Conservation (phyloP, 2,113 vertebrate genomes). For the Xenopus laevis region DNA sequence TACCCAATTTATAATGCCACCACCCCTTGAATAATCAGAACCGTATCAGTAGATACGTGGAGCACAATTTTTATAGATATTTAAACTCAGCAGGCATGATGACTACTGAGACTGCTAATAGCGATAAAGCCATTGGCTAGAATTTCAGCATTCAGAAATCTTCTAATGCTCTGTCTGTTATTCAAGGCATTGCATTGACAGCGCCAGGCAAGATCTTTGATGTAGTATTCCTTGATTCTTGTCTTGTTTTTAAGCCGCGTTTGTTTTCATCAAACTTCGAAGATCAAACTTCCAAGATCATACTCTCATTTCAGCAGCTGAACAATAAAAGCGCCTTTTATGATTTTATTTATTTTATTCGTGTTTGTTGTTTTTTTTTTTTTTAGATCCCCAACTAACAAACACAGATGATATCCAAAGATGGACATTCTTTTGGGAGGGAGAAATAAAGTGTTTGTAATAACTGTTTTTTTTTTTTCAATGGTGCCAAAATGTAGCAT, state of each 20-base stretch:
- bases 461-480: too few species aligned
- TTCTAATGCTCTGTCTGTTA: conserved; percentile 22
- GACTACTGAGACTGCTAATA: too few species aligned
- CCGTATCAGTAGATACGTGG: too few species aligned
- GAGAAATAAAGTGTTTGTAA: neutral
- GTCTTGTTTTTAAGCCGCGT: conserved; percentile 5
- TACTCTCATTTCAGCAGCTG: conserved; percentile 14
- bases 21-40: too few species aligned
- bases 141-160: neutral
- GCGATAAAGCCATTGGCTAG: too few species aligned
- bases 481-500: too few species aligned
- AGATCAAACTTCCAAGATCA: conserved; percentile 24
- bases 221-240: conserved; percentile 29
- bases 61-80: too few species aligned
- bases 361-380: conserved; percentile 12
- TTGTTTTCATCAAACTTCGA: conserved; percentile 5
- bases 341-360: conserved; percentile 7
- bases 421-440: conserved; percentile 8
- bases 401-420: conserved; percentile 29
- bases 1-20: too few species aligned
- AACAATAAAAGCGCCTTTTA: conserved; percentile 12
- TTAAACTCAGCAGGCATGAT: too few species aligned
- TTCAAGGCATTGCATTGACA: conserved; percentile 24
- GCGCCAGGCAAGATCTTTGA: conserved; percentile 30
- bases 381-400: conserved; percentile 8